Evolutionary conservation across 2,113 vertebrate species (phyloP), one percentile per base, ranked within the genome.

Genomic region (Thymallus thymallus): DNA sequence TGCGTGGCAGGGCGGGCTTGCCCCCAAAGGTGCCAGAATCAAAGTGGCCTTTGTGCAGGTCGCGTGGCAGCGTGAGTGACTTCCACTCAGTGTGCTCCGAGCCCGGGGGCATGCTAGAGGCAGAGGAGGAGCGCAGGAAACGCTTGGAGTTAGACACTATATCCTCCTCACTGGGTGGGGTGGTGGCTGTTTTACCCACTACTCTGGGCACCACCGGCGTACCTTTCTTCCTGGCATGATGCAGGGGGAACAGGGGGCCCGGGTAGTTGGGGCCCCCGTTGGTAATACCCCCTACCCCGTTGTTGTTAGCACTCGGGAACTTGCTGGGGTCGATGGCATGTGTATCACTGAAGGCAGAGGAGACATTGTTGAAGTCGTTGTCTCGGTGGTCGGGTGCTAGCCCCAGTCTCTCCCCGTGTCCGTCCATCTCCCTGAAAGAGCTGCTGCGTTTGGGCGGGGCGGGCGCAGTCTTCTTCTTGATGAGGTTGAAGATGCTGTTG

Each of bases 391-490:
- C 79, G 1, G 92, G 90, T 0, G 93, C 92, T 60, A 84, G 0
- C 78, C 85, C 0, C 85, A 83, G 18, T 22, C 56, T 22, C 56
- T 60, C 56, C n/a, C 84, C 22, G 41, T 92, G 94, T 22, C 92
- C 75, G 0, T 97, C 96, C 89, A 90, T 94, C 74, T 98, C 96
- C 41, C 95, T 89, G 91, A 98, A 99, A 66, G 97, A 99, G 56
- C 96, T 98, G 92, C 96, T 98, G 73, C 98, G 94, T 72, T 96
- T 98, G 0, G 98, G 98, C 0, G 98, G 97, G 0, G 95, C 90
- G 0, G 98, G 97, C 0, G 97, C 97, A 0, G 93, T 97, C 76
- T 96, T 99, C 82, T 96, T 98, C 92, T 97, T 98, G 82, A 98
- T 99, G 75, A 96, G 93, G 76, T 94, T 95, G 0, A 96, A 95